Base-by-base conservation (phyloP, 2,113 vertebrate genomes). In the Anseranas semipalmata region DNA sequence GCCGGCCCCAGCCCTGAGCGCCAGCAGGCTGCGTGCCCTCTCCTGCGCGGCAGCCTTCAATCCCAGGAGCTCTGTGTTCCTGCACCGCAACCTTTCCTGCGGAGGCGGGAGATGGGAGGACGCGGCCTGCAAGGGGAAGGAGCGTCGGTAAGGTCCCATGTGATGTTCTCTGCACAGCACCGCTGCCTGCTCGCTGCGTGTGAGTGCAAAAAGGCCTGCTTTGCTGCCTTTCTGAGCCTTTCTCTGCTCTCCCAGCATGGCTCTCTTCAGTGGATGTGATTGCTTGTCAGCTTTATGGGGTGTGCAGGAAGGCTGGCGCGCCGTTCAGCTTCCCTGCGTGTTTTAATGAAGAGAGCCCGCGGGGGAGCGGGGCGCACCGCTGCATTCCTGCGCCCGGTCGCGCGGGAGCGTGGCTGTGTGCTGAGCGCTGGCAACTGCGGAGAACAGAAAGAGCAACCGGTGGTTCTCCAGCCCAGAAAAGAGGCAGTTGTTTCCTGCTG, bases 401-500 rank as follows among this genome's bases (percentile, higher is more conserved):
- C 37, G 1, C 0, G n/a, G 79, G 10, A 66, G 12, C 2, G 0
- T 62, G 37, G 59, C 58, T 70, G 1, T 56, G 28, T 46, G 62
- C 45, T 32, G 1, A 85, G 17, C 70, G n/a, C 75, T 45, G 71
- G 27, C 20, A 2, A 27, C 83, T 91, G 79, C 84, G 60, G 85
- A 96, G 82, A 87, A 70, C 95, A 94, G 7, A 68, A 75, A 67
- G 79, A 56, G 77, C 96, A 62, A 56, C 67, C 15, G 52, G 72
- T 35, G 83, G 75, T 27, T 87, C 58, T 76, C 50, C 16, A 32
- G 74, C 2, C 60, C 71, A 71, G 87, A 89, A 89, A 96, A 86
- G 48, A 56, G 70, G 89, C 84, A 85, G 46, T 95, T 82, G 73
- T 85, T 94, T 35, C 95, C 93, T 52, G 52, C 93, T 88, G 83